phyloP scores from a whole-genome alignment of 2,113 vertebrate genomes.

The Struthidea cinerea region DNA sequence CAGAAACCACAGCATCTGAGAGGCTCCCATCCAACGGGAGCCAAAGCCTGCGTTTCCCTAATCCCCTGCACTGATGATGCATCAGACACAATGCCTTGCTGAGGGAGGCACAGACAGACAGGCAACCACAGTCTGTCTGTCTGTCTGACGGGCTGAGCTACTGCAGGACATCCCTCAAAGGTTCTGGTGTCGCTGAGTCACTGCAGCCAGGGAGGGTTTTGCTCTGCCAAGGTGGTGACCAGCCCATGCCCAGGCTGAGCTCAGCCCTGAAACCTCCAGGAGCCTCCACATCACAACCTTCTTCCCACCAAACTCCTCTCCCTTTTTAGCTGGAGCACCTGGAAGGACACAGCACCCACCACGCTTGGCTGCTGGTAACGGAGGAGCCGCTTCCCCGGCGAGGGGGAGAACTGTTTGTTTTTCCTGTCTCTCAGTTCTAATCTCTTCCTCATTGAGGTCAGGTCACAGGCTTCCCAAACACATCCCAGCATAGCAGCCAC shows the following conservation, averaged over 20 bases:
- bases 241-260: background rate
- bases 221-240: background rate
- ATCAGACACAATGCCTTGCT: background rate
- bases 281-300: background rate
- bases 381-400: background rate
- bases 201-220: background rate
- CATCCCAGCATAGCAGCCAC: background rate
- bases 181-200: background rate
- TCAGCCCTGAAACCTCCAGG: background rate
- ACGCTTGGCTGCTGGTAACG: rapidly evolving
- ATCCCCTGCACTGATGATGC: background rate
- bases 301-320: background rate
- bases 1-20: slow-evolving; percentile 9
- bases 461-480: slow-evolving; percentile 50
- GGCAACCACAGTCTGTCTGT: background rate
- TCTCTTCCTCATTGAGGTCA: slow-evolving; percentile 33
- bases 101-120: slow-evolving; percentile 6
- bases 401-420: slow-evolving; percentile 25
- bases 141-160: background rate
- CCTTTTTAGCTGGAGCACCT: background rate
- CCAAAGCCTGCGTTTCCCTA: background rate
- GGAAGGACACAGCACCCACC: background rate
- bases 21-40: background rate
- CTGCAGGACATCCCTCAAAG: background rate
- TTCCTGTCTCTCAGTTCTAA: slow-evolving; percentile 2